Evolutionary conservation across 1,140 invertebrate genomes (phyloP).

Genomic region (Eubasilissa regina): DNA sequence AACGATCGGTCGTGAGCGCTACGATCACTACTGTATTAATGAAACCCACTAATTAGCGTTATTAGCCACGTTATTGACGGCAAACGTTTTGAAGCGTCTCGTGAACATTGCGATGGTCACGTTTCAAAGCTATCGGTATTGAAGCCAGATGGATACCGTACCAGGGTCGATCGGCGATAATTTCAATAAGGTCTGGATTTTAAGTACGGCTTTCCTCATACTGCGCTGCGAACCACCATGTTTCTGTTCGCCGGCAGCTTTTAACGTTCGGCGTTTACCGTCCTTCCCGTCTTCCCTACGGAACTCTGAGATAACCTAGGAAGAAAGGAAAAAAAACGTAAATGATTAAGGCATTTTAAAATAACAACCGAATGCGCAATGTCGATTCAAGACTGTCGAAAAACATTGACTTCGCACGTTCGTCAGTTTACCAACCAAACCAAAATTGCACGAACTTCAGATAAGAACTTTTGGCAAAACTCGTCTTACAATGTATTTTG

Average conservation of each 20-base stretch:
- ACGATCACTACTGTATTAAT: too few relatives aligned
- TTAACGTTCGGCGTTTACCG: background rate
- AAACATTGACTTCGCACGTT: too few relatives aligned
- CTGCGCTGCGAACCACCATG: constrained; percentile 10
- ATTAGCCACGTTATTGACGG: too few relatives aligned
- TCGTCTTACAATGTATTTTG: too few relatives aligned
- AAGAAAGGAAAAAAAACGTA: constrained; percentile 40
- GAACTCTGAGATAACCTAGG: constrained; percentile 29
- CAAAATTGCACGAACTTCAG: too few relatives aligned
- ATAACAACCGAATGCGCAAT: too few relatives aligned
- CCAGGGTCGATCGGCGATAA: constrained; percentile 48
- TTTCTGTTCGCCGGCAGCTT: background rate
- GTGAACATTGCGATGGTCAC: background rate
- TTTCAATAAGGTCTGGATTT: constrained; percentile 55
- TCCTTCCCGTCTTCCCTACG: background rate
- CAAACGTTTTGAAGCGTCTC: too few relatives aligned
- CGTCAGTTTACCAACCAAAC: too few relatives aligned
- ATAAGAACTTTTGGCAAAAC: too few relatives aligned
- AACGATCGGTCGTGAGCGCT: too few relatives aligned
- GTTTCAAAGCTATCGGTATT: constrained; percentile 26
- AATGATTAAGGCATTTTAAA: background rate
- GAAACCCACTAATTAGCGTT: too few relatives aligned
- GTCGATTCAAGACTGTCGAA: too few relatives aligned
- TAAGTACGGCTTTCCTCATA: constrained; percentile 57
- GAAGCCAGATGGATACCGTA: constrained; percentile 43